Percentiles rank a stretch among this genome's conserved stretches.
These are phyloP conservation scores for Phaethon lepturus DNA, from an alignment of 2,113 vertebrate species.

Conservation along the genomic window DNA sequence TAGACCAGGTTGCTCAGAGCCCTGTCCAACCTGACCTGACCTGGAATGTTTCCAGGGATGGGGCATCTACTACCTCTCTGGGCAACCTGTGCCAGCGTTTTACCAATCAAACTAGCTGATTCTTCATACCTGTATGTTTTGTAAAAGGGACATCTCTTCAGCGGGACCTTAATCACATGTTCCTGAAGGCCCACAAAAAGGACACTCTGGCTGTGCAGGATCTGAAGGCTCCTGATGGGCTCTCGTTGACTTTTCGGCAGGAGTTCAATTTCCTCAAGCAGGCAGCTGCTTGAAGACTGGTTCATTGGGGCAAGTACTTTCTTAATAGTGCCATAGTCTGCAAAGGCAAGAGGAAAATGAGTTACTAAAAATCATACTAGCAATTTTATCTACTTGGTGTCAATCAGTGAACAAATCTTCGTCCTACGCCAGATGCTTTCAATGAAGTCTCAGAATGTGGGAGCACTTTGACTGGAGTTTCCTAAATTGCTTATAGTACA, in stretches of 20 bases:
- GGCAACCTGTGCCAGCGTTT: too few relatives aligned
- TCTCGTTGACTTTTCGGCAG: conserved; percentile 84
- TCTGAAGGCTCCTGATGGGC: conserved; percentile 89
- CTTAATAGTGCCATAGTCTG: conserved; percentile 95
- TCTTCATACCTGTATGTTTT: conserved; percentile 86
- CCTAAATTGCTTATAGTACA: neutral
- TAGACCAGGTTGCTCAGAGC: too few relatives aligned
- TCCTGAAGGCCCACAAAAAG: conserved; percentile 92
- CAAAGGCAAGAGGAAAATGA: neutral
- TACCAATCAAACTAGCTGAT: neutral
- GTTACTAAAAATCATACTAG: neutral
- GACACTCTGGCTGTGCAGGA: conserved; percentile 92
- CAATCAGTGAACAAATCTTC: neutral
- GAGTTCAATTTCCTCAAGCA: conserved; percentile 94
- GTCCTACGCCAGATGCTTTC: neutral
- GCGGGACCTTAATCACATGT: conserved; percentile 92
- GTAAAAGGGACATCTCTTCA: conserved; percentile 93
- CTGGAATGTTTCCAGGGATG: too few relatives aligned
- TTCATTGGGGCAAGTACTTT: conserved; percentile 93
- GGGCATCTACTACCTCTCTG: too few relatives aligned
- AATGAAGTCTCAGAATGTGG: neutral
- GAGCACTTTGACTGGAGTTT: neutral
- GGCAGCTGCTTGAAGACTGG: conserved; percentile 86
- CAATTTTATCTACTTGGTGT: neutral
- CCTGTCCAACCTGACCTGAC: too few relatives aligned